These are phyloP conservation scores for Hyppa rectilinea DNA, from an alignment of 2,888 invertebrate genomes.

Conservation along the genomic window DNA sequence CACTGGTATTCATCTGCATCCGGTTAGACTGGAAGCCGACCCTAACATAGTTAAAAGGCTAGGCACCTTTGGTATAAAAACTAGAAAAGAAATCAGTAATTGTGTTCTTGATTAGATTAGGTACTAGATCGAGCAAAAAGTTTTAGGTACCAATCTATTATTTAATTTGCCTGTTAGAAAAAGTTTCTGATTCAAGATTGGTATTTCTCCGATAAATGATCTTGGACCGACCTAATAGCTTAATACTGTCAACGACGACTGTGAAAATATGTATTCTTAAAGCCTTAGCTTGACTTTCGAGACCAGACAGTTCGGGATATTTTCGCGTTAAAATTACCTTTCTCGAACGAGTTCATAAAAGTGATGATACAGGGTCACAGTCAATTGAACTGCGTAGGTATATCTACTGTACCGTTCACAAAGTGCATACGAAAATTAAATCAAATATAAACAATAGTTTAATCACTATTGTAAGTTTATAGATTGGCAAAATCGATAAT, in stretches of 20 bases:
- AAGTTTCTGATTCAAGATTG: not conserved
- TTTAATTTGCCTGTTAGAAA: conserved; percentile 1
- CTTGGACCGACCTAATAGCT: not conserved
- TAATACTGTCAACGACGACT: not conserved
- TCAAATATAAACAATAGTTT: too few relatives aligned
- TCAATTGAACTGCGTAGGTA: too few relatives aligned
- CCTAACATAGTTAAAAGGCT: too few relatives aligned
- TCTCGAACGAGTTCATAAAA: not conserved
- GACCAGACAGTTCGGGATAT: not conserved
- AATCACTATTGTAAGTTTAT: too few relatives aligned
- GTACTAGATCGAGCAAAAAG: conserved; percentile 12
- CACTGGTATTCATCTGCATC: too few relatives aligned
- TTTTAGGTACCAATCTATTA: not conserved
- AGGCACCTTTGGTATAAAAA: not conserved
- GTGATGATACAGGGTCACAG: too few relatives aligned
- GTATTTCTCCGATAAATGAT: not conserved
- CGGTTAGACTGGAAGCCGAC: too few relatives aligned
- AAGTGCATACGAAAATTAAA: too few relatives aligned
- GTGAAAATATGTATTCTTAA: not conserved
- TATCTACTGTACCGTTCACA: too few relatives aligned
- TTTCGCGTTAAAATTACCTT: not conserved
- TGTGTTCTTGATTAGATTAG: conserved; percentile 10
- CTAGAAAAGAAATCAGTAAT: not conserved
- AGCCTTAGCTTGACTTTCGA: not conserved
- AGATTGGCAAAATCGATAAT: too few relatives aligned